phyloP scores from a whole-genome alignment of 2,113 vertebrate species.

The Catagonus wagneri region DNA sequence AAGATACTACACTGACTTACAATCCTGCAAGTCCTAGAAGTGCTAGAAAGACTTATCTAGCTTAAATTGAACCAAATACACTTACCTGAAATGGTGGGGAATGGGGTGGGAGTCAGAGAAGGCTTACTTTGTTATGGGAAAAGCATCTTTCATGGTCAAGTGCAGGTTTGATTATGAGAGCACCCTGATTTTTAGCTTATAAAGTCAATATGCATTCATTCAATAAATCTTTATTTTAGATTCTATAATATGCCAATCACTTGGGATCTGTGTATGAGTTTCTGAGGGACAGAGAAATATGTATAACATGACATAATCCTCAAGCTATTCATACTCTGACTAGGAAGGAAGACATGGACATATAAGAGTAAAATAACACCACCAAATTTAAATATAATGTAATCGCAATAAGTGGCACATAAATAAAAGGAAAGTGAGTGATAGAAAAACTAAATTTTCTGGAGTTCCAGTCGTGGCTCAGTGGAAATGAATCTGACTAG shows the following conservation, averaged over 20 bases:
- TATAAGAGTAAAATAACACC: slow-evolving; percentile 36
- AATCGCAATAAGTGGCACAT: not conserved
- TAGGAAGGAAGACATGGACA: slow-evolving; percentile 9
- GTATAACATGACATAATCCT: not conserved
- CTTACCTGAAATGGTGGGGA: not conserved
- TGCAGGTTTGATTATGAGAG: not conserved
- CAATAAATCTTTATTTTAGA: slow-evolving; percentile 38
- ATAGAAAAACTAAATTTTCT: slow-evolving; percentile 39
- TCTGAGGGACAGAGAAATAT: not conserved
- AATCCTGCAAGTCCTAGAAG: not conserved
- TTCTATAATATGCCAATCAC: not conserved
- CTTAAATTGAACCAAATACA: slow-evolving; percentile 53
- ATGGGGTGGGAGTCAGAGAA: not conserved
- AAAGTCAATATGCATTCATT: slow-evolving; percentile 41
- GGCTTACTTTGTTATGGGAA: slow-evolving; percentile 7
- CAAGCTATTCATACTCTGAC: slow-evolving; percentile 45
- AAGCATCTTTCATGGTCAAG: not conserved
- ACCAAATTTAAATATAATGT: slow-evolving; percentile 20
- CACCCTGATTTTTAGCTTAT: slow-evolving; percentile 37
- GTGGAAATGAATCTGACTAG: too few relatives aligned
- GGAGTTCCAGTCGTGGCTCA: too few relatives aligned
- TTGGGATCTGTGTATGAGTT: not conserved
- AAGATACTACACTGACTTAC: slow-evolving; percentile 25
- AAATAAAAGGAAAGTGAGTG: slow-evolving; percentile 52
- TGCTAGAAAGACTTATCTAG: not conserved